These are phyloP conservation scores for Phyllotis vaccarum DNA, from an alignment of 2,797 vertebrate species.

Conservation along the genomic window DNA sequence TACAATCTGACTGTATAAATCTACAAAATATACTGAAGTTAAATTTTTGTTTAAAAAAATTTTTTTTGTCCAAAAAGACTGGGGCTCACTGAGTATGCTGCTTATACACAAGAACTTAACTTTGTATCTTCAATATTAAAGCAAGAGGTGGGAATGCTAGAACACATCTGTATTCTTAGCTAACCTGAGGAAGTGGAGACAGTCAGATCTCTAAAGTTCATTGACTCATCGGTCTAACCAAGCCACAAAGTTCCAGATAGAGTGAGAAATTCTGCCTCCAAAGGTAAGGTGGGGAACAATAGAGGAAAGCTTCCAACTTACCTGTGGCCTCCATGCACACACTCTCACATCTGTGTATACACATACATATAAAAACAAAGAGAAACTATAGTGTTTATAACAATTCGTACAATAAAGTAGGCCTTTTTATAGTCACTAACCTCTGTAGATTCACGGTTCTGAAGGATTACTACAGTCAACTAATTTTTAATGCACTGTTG, in stretches of 20 bases:
- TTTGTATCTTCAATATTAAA: background rate
- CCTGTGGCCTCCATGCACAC: background rate
- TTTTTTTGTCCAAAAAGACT: background rate
- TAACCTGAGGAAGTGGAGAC: background rate
- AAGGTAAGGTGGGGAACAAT: background rate
- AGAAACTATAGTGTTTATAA: background rate
- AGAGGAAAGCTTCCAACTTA: background rate
- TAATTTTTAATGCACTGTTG: background rate
- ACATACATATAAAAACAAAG: background rate
- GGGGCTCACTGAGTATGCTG: background rate
- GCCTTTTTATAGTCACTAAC: background rate
- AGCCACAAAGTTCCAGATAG: background rate
- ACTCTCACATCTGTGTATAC: background rate
- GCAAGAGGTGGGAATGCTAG: background rate
- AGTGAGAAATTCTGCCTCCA: background rate
- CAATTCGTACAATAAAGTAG: background rate
- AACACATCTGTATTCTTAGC: background rate
- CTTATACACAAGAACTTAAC: background rate
- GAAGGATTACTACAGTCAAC: background rate
- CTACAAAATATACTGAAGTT: background rate
- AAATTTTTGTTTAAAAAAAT: constrained; percentile 6
- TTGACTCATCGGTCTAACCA: background rate
- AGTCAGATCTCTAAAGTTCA: background rate
- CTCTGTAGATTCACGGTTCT: background rate
- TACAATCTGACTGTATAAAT: background rate